Evolutionary conservation across 1,140 invertebrate genomes (phyloP).

Genomic region (Neotoxoptera formosana): DNA sequence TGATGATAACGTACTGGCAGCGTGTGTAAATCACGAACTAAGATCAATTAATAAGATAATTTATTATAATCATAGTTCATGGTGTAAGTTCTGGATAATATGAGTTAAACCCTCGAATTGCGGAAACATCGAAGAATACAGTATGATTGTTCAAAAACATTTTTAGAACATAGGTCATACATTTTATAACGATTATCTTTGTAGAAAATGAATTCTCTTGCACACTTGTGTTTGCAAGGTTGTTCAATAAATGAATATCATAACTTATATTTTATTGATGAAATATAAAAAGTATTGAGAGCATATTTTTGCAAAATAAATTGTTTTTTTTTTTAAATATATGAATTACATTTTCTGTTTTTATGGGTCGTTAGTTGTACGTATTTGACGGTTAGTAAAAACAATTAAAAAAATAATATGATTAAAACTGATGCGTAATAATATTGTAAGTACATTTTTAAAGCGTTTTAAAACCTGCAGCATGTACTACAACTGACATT

Average conservation of each 20-base stretch:
- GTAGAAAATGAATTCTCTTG: rapidly evolving
- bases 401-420: not conserved
- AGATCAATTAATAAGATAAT: too few relatives aligned
- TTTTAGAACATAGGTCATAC: not conserved
- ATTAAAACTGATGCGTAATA: not conserved
- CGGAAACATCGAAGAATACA: not conserved
- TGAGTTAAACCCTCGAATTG: not conserved
- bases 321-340: not conserved
- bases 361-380: not conserved
- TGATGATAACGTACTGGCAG: not conserved
- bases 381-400: not conserved
- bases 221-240: not conserved
- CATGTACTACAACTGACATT: too few relatives aligned
- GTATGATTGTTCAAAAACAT: not conserved
- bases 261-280: not conserved
- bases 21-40: not conserved
- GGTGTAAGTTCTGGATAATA: not conserved
- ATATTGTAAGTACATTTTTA: not conserved
- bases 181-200: not conserved
- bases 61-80: too few relatives aligned
- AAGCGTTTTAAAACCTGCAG: not conserved
- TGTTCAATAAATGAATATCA: not conserved
- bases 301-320: not conserved
- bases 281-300: not conserved
- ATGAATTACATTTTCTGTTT: not conserved